A percentile compares a stretch with the other conserved stretches of the same genome.
Conservation (phyloP, 2,797 vertebrate genomes). For the Bovichtus variegatus region DNA sequence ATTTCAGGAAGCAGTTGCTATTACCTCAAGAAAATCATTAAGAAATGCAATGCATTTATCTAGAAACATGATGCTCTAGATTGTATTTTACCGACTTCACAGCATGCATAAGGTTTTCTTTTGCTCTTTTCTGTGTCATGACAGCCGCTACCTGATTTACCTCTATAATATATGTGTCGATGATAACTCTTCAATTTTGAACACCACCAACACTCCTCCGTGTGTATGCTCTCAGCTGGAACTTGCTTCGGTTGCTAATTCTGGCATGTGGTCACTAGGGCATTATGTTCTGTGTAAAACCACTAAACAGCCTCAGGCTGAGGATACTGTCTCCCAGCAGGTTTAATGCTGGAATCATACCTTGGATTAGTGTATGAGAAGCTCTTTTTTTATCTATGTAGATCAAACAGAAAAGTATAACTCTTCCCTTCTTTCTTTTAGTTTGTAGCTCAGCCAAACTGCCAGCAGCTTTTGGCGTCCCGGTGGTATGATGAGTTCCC, state of each 20-base stretch:
- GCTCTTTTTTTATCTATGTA: background rate
- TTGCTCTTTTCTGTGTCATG: slow-evolving; percentile 7
- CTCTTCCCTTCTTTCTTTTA: slow-evolving; percentile 66
- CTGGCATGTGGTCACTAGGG: background rate
- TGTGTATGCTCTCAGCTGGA: slow-evolving; percentile 13
- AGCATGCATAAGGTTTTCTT: background rate
- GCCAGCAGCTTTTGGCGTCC: slow-evolving; percentile 97
- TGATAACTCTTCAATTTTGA: slow-evolving; percentile 23
- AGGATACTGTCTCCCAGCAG: slow-evolving; percentile 16
- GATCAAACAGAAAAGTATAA: slow-evolving; percentile 9
- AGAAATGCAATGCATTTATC: background rate
- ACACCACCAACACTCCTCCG: slow-evolving; percentile 20
- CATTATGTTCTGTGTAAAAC: slow-evolving; percentile 20
- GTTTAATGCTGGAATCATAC: background rate
- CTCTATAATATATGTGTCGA: slow-evolving; percentile 5
- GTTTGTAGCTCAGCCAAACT: slow-evolving; percentile 99
- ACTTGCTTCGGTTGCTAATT: slow-evolving; percentile 39
- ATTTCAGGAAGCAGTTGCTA: background rate
- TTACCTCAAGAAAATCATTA: slow-evolving; percentile 5
- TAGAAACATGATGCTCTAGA: background rate
- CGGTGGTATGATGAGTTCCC: slow-evolving; percentile 99
- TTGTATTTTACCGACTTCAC: background rate
- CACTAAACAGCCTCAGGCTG: slow-evolving; percentile 15
- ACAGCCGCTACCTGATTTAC: slow-evolving; percentile 9
- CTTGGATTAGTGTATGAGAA: background rate